A percentile compares a stretch with the other conserved stretches of the same genome.
These are phyloP conservation scores for Sphenopsis melanotis DNA, from an alignment of 2,797 vertebrate species.

Conservation along the genomic window DNA sequence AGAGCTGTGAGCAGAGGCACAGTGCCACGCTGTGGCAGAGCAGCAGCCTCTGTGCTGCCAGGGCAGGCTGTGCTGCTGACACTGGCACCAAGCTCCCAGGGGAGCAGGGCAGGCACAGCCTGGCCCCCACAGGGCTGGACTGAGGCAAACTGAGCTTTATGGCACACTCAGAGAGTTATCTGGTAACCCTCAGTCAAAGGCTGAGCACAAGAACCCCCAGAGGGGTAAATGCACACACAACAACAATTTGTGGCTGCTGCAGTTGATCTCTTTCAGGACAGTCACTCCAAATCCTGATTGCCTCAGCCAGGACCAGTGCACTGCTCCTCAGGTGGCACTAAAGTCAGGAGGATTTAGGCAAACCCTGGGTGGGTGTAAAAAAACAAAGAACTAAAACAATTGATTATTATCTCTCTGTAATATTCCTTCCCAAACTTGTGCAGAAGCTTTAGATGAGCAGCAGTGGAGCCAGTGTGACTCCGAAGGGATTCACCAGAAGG, in stretches of 20 bases:
- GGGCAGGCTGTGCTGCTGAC: neutral
- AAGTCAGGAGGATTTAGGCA: neutral
- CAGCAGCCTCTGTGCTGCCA: neutral
- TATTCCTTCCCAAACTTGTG: neutral
- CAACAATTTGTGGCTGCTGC: neutral
- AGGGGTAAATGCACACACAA: neutral
- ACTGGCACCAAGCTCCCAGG: neutral
- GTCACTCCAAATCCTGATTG: neutral
- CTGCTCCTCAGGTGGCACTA: neutral
- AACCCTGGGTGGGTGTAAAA: neutral
- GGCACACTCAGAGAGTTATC: neutral
- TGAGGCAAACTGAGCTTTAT: neutral
- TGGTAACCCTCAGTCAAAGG: neutral
- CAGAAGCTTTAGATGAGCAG: neutral
- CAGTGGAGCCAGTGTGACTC: neutral
- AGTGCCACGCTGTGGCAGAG: slow-evolving; percentile 2
- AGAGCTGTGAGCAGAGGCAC: neutral
- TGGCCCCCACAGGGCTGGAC: neutral
- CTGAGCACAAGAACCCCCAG: neutral
- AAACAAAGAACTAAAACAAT: neutral
- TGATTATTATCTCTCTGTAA: neutral
- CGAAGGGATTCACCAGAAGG: neutral
- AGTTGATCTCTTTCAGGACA: neutral
- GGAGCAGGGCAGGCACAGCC: neutral
- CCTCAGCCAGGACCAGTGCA: neutral